Base-by-base conservation (phyloP, 2,797 vertebrate genomes). In the Prunella strophiata region DNA sequence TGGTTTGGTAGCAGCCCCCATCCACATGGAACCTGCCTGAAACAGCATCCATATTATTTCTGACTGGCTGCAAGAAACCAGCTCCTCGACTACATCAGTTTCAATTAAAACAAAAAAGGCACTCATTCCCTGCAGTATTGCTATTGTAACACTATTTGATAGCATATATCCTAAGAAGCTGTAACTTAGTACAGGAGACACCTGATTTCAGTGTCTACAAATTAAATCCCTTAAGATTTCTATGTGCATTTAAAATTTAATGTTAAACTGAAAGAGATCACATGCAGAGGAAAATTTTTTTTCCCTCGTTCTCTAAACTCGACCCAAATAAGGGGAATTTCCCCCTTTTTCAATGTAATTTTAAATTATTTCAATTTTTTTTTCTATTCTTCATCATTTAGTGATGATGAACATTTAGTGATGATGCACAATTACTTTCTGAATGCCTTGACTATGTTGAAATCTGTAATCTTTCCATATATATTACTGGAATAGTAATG, bases 261-360 rank as follows among this genome's bases (percentile, higher is more conserved):
- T 30, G 8, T 59, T 80, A 62, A 74, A 63, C 23, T 65, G 36
- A 11, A 77, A 48, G 58, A 57, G 8, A 55, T 38, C 20, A 61
- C 4, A 25, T 15, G 27, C n/a, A 75, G 27, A 73, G 5, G 20
- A 65, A 42, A 34, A 9, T n/a, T n/a, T n/a, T n/a, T n/a, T 62
- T 77, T 52, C 38, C 7, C 11, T 58, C 3, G 3, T 62, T 90
- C 42, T 76, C 59, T 72, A 79, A 82, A 68, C 1, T 9, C 9
- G 76, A 32, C 18, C 4, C 16, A 65, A 67, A 72, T 36, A 65
- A 57, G 65, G 6, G 9, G 14, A 32, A 2, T 17, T 45, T 29
- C 0, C 0, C 4, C 6, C 2, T 11, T 82, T 51, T 75, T 32
- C 27, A 47, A 32, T 25, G 5, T 62, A 22, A 51, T 51, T 51